phyloP scores from a whole-genome alignment of 2,797 vertebrate species.

The Aeoliscus strigatus region DNA sequence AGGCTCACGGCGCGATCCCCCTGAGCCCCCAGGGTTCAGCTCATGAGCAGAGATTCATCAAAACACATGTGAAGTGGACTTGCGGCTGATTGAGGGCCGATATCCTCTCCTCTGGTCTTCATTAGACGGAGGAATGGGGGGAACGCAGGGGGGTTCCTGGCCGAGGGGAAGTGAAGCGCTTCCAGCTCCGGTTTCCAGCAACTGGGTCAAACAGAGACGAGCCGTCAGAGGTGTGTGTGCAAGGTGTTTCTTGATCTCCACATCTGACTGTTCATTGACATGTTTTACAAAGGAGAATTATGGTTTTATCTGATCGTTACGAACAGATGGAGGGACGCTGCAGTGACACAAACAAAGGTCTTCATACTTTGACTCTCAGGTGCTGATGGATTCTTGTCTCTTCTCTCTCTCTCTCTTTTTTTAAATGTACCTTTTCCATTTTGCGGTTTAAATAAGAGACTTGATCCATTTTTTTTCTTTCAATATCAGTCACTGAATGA shows the following conservation, averaged over 20 bases:
- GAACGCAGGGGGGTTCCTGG: constrained; percentile 57
- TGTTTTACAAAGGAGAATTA: constrained; percentile 15
- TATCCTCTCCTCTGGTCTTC: constrained; percentile 69
- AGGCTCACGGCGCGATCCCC: constrained; percentile 44
- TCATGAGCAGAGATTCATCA: constrained; percentile 57
- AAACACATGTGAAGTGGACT: constrained; percentile 67
- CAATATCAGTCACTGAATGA: no score
- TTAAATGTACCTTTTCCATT: no score
- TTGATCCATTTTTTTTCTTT: no score
- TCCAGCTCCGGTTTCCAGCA: constrained; percentile 14
- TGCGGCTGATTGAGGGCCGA: constrained; percentile 63
- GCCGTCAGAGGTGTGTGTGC: no score
- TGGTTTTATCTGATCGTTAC: no score
- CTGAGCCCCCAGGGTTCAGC: constrained; percentile 39
- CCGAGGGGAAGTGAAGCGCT: constrained; percentile 5
- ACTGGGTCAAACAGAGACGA: constrained; percentile 32
- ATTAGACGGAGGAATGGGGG: constrained; percentile 70
- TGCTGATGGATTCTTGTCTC: no score
- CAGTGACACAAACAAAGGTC: no score
- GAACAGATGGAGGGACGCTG: no score
- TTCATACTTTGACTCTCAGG: no score
- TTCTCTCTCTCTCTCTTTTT: no score
- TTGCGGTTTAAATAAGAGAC: no score
- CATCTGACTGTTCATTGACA: constrained; percentile 19
- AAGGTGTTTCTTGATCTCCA: constrained; percentile 8